Evolutionary conservation across 2,888 invertebrate genomes (phyloP).

Genomic region (Myathropa florea): DNA sequence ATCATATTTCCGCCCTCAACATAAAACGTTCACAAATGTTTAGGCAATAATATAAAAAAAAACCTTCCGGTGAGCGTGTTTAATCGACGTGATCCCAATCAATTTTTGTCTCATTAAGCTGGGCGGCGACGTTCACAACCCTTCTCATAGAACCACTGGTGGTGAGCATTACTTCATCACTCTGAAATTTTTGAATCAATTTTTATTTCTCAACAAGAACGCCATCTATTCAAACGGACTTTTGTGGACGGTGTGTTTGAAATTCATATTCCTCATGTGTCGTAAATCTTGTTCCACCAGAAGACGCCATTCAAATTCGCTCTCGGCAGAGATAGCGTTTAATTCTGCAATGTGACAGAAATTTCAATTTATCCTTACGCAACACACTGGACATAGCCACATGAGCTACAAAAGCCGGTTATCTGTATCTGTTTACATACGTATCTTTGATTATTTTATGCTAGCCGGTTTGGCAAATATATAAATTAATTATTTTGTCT

Average conservation of each 20-base stretch:
- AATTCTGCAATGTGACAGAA: neutral
- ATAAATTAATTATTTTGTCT: constrained; percentile 18
- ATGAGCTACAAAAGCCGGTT: constrained; percentile 11
- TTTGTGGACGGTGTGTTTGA: no score
- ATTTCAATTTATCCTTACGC: neutral
- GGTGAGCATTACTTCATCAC: neutral
- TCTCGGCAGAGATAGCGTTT: neutral
- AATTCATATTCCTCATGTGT: neutral
- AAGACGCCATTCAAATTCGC: neutral
- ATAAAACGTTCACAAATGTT: neutral
- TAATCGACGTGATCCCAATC: neutral
- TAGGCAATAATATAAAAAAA: neutral
- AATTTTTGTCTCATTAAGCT: neutral
- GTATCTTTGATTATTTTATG: neutral
- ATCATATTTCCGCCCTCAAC: neutral
- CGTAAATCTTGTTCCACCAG: neutral
- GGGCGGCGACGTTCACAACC: neutral
- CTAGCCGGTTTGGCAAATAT: neutral
- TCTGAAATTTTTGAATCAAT: neutral
- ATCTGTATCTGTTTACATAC: neutral
- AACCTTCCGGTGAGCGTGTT: neutral
- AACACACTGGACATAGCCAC: neutral
- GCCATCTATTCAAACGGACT: neutral
- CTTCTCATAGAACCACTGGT: neutral
- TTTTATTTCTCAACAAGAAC: neutral